Base-by-base conservation (phyloP, 1,140 invertebrate genomes). In the Brachionus rotundiformis region DNA sequence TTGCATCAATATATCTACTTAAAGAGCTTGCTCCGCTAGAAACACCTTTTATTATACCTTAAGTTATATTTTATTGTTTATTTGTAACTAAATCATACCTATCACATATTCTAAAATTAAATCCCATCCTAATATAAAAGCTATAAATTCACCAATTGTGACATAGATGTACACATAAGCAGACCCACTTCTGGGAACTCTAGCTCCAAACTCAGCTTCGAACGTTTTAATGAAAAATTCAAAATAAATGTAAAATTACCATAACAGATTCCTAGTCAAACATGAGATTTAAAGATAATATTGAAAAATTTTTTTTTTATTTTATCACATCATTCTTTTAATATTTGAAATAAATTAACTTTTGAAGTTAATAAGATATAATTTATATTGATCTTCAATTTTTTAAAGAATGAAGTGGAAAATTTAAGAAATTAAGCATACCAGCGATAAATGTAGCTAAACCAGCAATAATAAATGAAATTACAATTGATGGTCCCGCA, bases 61-160 rank as follows among this genome's bases (percentile, higher is more conserved):
- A 11, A 29, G 2, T 63, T 13, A 10, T 3, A 27, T 63, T 29
- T 63, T 63, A 13, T 29, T 29, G 3, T 63, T 63, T 13, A 31
- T 33, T 63, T 31, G 1, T 54, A 6, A n/a, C 19, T 31, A 11
- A 63, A 13, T 27, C 13, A 82, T 82, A 92, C 93, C 92, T 83
- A 95, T 93, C 91, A 94, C 93, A 84, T 95, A 93, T 86, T 95
- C 94, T 75, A 95, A 87, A 61, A 95, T 90, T 82, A 95, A 93
- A 85, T 95, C 94, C 94, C 94, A 95, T 19, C 94, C 94, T 83
- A 95, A 94, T 59, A 95, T 91, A 84, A 95, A 95, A 0, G 94
- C 94, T 93, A 93, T 94, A 84, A 95, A 93, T 87, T 95, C 94
- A 13, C 94, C 94, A 68, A 95, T 90, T 54, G 92, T 81, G 29